Evolutionary conservation across 2,113 vertebrate genomes (phyloP), one percentile per base, ranked within the genome.

Genomic region (Brachypodius melanocephalos): DNA sequence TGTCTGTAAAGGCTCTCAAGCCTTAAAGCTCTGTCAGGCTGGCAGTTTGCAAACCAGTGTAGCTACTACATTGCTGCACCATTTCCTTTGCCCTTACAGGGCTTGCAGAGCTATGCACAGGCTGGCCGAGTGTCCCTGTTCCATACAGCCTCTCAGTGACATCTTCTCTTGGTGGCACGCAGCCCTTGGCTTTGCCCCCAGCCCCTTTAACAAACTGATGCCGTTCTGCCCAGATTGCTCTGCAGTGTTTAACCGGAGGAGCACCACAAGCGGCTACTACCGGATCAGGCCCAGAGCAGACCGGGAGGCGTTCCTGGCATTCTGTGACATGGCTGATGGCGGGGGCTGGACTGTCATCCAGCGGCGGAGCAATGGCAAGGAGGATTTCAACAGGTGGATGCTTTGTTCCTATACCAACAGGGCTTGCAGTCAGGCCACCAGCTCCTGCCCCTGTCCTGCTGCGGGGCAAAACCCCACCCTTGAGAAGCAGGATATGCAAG

Each of bases 341-440:
- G 98, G 98, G 18, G 99, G 98, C 4, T 99, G 99, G 99, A 99
- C 99, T 0, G 98, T 99, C 74, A 97, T 99, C 52, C 99, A 99
- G 93, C 98, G 96, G 57, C 97, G 99, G 4, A 96, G 98, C 12
- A 98, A 98, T 0, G 99, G 99, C 46, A 98, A 96, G 96, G 98
- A 99, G 85, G 96, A 98, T 94, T 99, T 99, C 88, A 96, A 98
- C 95, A 98, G 98, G 99, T 99, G 96, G 4, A 89, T 68, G 40
- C 8, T 0, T 3, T 3, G 1, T 3, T 46, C 65, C 55, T 43
- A 52, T 51, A 66, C 10, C 42, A 26, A 13, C n/a, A 25, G 42
- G 54, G 62, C 40, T 59, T 26, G 24, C 48, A n/a, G 36, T 21
- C 24, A 26, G 48, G 24, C 40, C 58, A 66, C 31, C 65, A 74